Percentiles rank a stretch among this genome's conserved stretches.
These are phyloP conservation scores for Papilio polyxenes DNA, from an alignment of 1,140 invertebrate genomes.

Conservation along the genomic window DNA sequence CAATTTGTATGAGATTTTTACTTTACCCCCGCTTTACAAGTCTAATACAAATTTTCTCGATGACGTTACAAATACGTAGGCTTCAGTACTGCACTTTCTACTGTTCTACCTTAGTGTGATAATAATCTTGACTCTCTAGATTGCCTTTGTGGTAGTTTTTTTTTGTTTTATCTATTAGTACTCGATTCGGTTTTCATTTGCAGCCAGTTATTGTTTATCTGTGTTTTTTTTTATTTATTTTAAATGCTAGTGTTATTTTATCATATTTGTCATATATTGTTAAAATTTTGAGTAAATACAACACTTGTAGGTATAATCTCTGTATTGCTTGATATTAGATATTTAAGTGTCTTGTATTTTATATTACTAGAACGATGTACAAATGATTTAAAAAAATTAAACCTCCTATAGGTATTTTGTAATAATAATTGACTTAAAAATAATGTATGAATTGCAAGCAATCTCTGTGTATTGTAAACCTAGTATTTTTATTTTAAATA, in stretches of 20 bases:
- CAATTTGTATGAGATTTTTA: too few relatives aligned
- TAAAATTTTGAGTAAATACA: constrained; percentile 16
- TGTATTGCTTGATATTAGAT: not conserved
- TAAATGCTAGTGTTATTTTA: constrained; percentile 15
- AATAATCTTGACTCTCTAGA: constrained; percentile 65
- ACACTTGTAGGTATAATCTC: constrained; percentile 3
- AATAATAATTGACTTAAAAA: too few relatives aligned
- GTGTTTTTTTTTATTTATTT: constrained; percentile 23
- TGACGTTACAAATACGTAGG: too few relatives aligned
- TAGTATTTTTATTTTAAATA: too few relatives aligned
- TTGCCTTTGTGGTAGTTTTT: constrained; percentile 59
- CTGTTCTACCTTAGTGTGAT: not conserved
- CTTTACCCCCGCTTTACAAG: too few relatives aligned
- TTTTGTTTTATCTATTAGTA: constrained; percentile 71
- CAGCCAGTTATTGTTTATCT: constrained; percentile 29
- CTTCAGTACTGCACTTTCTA: not conserved
- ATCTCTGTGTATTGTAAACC: too few relatives aligned
- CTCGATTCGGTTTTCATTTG: constrained; percentile 52
- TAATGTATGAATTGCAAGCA: too few relatives aligned
- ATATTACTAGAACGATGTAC: not conserved
- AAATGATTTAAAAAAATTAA: not conserved
- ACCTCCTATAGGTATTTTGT: not conserved
- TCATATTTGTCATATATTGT: not conserved
- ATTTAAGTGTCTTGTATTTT: constrained; percentile 17
- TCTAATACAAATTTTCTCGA: too few relatives aligned